Conservation (phyloP, 1,140 invertebrate species). For the Leptinotarsa texana region DNA sequence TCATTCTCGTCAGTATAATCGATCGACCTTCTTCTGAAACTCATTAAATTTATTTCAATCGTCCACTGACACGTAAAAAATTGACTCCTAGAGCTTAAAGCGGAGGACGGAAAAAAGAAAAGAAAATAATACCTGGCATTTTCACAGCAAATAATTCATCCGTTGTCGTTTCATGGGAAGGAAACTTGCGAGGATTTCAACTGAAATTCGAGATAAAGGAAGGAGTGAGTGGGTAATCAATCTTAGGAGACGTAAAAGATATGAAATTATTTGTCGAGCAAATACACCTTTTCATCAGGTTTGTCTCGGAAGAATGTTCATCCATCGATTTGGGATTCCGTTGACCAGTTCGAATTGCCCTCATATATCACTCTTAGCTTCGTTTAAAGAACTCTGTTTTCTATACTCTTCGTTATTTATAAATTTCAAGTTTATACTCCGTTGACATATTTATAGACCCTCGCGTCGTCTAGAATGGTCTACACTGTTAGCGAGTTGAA, state of each 20-base stretch:
- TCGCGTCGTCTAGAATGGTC: background rate
- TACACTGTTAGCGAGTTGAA: too few relatives aligned
- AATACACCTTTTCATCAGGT: background rate
- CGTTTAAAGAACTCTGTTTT: background rate
- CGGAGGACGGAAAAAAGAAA: background rate
- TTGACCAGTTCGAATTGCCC: background rate
- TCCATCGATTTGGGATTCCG: background rate
- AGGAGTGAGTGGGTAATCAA: constrained; percentile 2
- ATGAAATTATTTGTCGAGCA: constrained; percentile 6
- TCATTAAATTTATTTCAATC: constrained; percentile 14
- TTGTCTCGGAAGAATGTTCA: background rate
- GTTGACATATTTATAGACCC: background rate
- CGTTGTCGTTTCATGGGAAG: background rate
- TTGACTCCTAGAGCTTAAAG: background rate
- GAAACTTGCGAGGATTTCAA: constrained; percentile 13
- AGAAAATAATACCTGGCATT: constrained; percentile 17
- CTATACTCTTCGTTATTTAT: background rate
- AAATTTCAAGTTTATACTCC: background rate
- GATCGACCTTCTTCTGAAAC: background rate
- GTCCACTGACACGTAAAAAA: constrained; percentile 15
- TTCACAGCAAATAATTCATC: constrained; percentile 20
- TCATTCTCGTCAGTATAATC: background rate
- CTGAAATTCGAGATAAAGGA: constrained; percentile 7
- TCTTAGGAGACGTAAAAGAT: background rate
- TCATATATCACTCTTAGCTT: background rate